phyloP scores from a whole-genome alignment of 2,797 vertebrate genomes.

The Acanthornis magna region DNA sequence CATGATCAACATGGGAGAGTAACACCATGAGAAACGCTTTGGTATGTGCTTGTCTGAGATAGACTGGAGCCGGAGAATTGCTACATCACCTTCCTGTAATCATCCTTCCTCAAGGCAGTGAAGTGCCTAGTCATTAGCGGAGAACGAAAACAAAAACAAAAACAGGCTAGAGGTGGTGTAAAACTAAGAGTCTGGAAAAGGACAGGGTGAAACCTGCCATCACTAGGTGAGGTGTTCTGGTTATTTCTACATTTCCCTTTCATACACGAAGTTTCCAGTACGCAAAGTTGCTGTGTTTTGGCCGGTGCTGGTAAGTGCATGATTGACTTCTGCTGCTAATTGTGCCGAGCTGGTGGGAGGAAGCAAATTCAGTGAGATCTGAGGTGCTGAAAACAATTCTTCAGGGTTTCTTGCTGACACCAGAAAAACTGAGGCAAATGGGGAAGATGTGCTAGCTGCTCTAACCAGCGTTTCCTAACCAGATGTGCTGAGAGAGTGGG shows the following conservation, averaged over 20 bases:
- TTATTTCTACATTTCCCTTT: not conserved
- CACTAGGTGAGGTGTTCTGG: not conserved
- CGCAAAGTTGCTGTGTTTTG: not conserved
- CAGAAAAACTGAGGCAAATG: not conserved
- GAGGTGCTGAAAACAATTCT: not conserved
- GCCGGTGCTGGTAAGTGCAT: not conserved
- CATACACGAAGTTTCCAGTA: not conserved
- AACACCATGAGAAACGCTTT: not conserved
- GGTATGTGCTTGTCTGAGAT: not conserved
- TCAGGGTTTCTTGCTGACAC: not conserved
- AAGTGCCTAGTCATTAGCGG: fast-evolving
- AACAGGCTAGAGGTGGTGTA: not conserved
- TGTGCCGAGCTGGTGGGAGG: not conserved
- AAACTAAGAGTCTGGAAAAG: not conserved
- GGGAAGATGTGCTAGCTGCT: not conserved
- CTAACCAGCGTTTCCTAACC: not conserved
- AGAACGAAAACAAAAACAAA: not conserved
- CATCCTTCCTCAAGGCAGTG: not conserved
- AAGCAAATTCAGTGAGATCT: not conserved
- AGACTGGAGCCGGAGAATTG: not conserved
- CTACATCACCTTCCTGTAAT: slow-evolving; percentile 5
- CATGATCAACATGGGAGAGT: not conserved
- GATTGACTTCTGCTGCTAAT: not conserved
- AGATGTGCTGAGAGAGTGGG: not conserved
- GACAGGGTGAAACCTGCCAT: not conserved